These are phyloP conservation scores for Pollenia amentaria DNA, from an alignment of 2,888 invertebrate species.

Conservation along the genomic window DNA sequence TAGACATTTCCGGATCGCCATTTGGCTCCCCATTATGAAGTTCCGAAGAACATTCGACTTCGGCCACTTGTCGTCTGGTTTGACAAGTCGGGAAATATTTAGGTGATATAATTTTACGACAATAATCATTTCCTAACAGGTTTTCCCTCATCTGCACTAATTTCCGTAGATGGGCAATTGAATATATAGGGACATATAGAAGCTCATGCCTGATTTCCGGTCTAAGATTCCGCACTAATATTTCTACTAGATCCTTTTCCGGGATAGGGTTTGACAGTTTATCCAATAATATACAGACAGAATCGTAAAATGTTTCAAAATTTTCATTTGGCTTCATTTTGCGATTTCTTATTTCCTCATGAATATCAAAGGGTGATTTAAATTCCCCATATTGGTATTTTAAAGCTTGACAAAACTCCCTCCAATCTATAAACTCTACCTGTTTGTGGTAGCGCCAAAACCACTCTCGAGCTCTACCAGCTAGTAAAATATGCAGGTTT, in stretches of 20 bases:
- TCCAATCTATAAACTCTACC: background rate
- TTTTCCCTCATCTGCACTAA: background rate
- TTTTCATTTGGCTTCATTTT: background rate
- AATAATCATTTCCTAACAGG: background rate
- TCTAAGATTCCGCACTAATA: background rate
- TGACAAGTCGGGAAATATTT: background rate
- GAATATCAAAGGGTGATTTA: background rate
- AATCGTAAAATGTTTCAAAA: conserved; percentile 1
- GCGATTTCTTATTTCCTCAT: background rate
- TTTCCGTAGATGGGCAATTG: background rate
- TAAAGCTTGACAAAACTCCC: too few species aligned
- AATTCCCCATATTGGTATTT: too few species aligned
- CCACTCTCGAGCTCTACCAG: background rate
- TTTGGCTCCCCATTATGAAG: background rate
- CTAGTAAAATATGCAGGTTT: background rate
- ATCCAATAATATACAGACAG: background rate
- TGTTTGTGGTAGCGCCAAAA: background rate
- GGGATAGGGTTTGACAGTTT: background rate
- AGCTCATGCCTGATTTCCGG: too few species aligned
- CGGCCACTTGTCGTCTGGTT: background rate
- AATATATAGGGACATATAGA: background rate
- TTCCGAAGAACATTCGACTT: background rate
- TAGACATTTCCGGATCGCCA: background rate
- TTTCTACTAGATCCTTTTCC: background rate
- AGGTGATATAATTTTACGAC: background rate